phyloP scores from a whole-genome alignment of 2,113 vertebrate genomes.

The Cnemophilus loriae region DNA sequence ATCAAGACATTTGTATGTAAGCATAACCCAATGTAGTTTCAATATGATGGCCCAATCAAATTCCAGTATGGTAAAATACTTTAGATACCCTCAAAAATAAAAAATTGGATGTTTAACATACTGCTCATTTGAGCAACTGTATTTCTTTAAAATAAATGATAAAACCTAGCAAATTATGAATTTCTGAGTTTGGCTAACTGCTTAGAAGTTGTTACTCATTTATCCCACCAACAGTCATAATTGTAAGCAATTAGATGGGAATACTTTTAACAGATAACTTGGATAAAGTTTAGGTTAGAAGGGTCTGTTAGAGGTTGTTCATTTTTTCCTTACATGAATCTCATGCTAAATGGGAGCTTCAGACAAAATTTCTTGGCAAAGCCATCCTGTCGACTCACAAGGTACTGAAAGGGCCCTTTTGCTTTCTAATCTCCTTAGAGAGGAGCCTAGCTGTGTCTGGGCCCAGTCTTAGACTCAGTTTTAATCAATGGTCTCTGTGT shows the following conservation, averaged over 20 bases:
- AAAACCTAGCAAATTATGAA: neutral
- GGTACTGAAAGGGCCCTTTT: neutral
- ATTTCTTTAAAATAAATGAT: neutral
- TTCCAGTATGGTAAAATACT: neutral
- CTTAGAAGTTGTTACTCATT: neutral
- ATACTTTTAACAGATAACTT: neutral
- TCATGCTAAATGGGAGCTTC: neutral
- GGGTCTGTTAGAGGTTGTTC: rapidly evolving
- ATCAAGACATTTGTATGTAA: neutral
- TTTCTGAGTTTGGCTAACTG: neutral
- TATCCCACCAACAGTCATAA: neutral
- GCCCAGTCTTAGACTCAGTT: neutral
- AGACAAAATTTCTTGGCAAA: neutral
- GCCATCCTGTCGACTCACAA: rapidly evolving
- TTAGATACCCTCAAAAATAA: neutral
- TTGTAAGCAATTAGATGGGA: neutral
- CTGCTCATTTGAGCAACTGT: rapidly evolving
- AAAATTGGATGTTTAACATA: neutral
- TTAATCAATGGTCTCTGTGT: neutral
- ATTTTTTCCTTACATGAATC: neutral
- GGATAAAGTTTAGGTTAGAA: neutral
- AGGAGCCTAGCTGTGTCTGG: neutral
- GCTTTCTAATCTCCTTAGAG: neutral
- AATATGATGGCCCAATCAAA: neutral
- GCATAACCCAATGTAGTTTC: neutral